Evolutionary conservation across 2,113 vertebrate species (phyloP).

Genomic region (Verasper variegatus): DNA sequence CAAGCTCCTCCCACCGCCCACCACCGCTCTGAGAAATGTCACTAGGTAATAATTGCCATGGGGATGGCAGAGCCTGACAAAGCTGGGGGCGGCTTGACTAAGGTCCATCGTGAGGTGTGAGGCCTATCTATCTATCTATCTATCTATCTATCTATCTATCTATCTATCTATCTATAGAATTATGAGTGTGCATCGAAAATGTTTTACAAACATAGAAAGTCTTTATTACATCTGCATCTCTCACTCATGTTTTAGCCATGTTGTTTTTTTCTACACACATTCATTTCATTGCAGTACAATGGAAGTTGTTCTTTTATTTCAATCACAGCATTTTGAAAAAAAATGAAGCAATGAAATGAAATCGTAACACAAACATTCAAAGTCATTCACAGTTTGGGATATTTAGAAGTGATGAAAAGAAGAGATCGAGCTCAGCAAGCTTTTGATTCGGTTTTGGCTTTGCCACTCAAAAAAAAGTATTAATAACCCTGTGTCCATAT

Average conservation of each 20-base stretch:
- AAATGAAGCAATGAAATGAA: conserved; percentile 49
- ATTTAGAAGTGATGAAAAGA: conserved; percentile 53
- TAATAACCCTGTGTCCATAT: conserved; percentile 71
- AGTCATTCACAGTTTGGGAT: conserved; percentile 70
- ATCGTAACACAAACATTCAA: conserved; percentile 55
- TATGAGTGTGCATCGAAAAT: conserved; percentile 43
- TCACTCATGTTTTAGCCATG: conserved; percentile 35
- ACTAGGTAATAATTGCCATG: conserved; percentile 84
- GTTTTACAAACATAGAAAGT: conserved; percentile 79
- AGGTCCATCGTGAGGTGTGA: conserved; percentile 74
- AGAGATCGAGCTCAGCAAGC: conserved; percentile 18
- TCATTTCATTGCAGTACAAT: conserved; percentile 53
- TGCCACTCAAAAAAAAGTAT: conserved; percentile 42
- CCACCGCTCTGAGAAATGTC: conserved; percentile 77
- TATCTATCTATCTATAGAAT: background rate
- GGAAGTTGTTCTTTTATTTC: conserved; percentile 62
- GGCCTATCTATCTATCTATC: conserved; percentile 18
- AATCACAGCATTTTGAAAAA: conserved; percentile 50
- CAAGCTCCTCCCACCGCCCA: conserved; percentile 71
- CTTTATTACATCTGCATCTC: conserved; percentile 75
- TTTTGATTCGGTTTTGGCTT: conserved; percentile 47
- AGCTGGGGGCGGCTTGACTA: conserved; percentile 77
- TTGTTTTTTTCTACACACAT: conserved; percentile 41
- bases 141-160: conserved; percentile 21
- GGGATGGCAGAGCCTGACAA: conserved; percentile 78